Conservation (phyloP, 2,113 vertebrate genomes). For the Salminus brasiliensis region DNA sequence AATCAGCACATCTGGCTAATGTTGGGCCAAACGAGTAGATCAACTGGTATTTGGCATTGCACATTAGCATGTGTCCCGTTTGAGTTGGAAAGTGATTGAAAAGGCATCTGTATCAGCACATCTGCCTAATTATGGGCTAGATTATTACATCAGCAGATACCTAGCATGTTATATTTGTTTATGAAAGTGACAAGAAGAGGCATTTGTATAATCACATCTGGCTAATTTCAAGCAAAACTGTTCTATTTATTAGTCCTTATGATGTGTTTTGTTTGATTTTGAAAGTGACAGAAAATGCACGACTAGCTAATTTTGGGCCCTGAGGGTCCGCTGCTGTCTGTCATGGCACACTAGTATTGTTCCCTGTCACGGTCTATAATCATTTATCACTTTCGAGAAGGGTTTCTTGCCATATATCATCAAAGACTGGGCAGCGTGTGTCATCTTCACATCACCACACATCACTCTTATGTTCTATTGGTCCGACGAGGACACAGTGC, state of each 20-base stretch:
- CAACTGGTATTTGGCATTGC: no score
- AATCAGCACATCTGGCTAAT: neutral
- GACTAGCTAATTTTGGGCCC: no score
- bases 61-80: neutral
- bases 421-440: neutral
- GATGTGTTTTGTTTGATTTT: neutral
- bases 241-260: neutral
- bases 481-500: constrained; percentile 35
- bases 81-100: neutral
- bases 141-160: neutral
- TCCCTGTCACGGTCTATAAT: neutral
- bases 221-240: neutral
- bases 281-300: neutral
- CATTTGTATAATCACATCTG: neutral
- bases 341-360: constrained; percentile 9
- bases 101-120: neutral
- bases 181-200: neutral
- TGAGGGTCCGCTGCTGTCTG: neutral
- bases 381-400: constrained; percentile 25
- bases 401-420: constrained; percentile 33
- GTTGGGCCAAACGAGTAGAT: neutral
- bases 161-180: neutral
- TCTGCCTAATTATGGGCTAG: neutral
- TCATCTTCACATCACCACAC: constrained; percentile 36
- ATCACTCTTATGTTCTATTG: constrained; percentile 31